phyloP scores from a whole-genome alignment of 2,113 vertebrate species.

The Cottus gobio region DNA sequence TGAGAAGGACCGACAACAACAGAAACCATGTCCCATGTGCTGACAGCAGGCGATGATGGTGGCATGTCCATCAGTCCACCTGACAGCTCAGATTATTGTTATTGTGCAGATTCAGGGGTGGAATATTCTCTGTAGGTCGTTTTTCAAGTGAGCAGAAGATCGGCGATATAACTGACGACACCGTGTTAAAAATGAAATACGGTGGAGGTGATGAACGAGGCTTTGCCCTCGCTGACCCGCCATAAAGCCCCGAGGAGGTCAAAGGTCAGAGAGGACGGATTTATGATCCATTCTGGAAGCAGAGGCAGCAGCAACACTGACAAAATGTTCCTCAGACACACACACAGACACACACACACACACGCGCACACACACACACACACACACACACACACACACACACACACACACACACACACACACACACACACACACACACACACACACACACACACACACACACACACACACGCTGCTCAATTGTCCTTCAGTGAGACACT shows the following conservation, averaged over 20 bases:
- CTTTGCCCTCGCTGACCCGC: conserved; percentile 36
- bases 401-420: neutral
- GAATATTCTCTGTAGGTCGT: conserved; percentile 9
- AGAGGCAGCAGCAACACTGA: neutral
- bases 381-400: neutral
- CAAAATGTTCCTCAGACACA: conserved; percentile 9
- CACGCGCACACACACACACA: no score
- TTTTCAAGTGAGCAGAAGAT: conserved; percentile 41
- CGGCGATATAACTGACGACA: conserved; percentile 14
- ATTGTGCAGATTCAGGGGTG: no score
- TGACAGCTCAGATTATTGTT: no score
- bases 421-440: neutral
- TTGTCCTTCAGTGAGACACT: conserved; percentile 15
- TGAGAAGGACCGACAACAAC: neutral
- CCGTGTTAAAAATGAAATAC: conserved; percentile 47
- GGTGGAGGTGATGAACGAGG: conserved; percentile 35
- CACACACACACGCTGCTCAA: neutral
- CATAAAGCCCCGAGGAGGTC: conserved; percentile 35
- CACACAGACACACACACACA: no score
- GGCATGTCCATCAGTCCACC: no score
- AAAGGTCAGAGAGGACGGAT: conserved; percentile 57
- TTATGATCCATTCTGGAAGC: conserved; percentile 34
- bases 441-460: neutral
- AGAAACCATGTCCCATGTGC: neutral
- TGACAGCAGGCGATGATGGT: no score